These are phyloP conservation scores for Rhinichthys klamathensis DNA, from an alignment of 2,113 vertebrate species.

Conservation along the genomic window DNA sequence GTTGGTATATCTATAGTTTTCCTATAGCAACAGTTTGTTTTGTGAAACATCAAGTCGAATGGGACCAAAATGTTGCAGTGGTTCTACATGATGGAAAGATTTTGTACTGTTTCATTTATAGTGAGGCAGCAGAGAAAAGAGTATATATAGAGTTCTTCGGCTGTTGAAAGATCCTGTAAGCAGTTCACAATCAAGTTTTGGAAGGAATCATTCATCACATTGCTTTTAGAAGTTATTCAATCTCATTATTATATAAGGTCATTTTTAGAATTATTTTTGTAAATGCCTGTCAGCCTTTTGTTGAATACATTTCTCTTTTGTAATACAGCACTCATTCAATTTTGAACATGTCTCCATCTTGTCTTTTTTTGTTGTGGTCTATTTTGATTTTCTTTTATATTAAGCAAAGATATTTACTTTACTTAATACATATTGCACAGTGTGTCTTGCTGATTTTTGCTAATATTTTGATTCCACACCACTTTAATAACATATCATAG, in stretches of 20 bases:
- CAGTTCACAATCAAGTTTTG: neutral
- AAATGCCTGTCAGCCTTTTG: neutral
- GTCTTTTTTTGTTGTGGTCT: neutral
- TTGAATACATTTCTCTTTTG: neutral
- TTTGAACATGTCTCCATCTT: neutral
- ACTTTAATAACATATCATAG: neutral
- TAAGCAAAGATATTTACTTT: no score
- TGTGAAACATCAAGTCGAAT: neutral
- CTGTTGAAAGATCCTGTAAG: neutral
- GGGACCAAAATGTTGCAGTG: conserved; percentile 4
- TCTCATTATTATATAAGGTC: neutral
- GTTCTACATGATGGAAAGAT: neutral
- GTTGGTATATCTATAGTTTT: neutral
- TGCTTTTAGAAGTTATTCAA: conserved; percentile 10
- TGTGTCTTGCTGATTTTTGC: neutral
- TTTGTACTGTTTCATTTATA: neutral
- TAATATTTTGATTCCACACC: neutral
- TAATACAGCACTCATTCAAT: conserved; percentile 5
- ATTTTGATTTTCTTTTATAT: neutral
- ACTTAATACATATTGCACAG: neutral
- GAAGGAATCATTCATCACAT: neutral
- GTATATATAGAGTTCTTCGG: neutral
- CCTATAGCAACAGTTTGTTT: neutral
- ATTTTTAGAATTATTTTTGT: neutral
- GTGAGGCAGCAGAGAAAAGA: neutral